Percentiles rank a stretch among this genome's conserved stretches.
phyloP scores from a whole-genome alignment of 2,797 vertebrate species.

The Macropodus opercularis region DNA sequence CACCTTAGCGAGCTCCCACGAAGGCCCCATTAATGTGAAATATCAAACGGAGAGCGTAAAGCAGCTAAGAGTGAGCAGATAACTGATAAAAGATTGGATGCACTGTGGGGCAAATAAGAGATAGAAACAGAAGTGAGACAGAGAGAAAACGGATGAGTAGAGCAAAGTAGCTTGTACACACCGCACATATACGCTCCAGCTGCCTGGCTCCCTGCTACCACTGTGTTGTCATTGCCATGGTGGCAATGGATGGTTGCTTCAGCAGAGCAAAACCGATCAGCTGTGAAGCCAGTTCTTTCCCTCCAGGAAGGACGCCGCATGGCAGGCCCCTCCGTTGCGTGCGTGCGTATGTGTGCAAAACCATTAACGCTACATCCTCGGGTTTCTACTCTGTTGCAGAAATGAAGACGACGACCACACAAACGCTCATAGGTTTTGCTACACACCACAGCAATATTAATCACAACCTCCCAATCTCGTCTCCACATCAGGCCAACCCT shows the following conservation, averaged over 20 bases:
- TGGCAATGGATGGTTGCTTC: conserved; percentile 67
- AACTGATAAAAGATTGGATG: conserved; percentile 45
- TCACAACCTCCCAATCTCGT: conserved; percentile 25
- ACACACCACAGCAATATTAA: conserved; percentile 30
- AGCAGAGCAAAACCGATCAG: conserved; percentile 66
- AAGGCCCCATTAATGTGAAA: conserved; percentile 76
- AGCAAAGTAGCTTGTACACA: conserved; percentile 37
- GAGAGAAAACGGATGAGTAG: conserved; percentile 33
- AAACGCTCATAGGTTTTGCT: conserved; percentile 10
- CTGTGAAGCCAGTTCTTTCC: conserved; percentile 63
- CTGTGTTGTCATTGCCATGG: conserved; percentile 61
- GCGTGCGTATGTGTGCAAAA: too few species aligned
- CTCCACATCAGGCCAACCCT: conserved; percentile 50
- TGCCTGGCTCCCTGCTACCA: conserved; percentile 49
- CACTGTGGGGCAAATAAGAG: conserved; percentile 19
- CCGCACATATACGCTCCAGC: conserved; percentile 48
- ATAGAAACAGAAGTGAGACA: neutral
- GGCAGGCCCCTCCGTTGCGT: conserved; percentile 43
- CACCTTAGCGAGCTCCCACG: conserved; percentile 67
- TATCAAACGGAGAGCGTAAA: conserved; percentile 59
- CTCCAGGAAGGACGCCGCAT: conserved; percentile 65
- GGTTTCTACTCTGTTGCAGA: too few species aligned
- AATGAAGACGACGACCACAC: conserved; percentile 12
- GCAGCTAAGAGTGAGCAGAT: conserved; percentile 32
- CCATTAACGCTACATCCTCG: too few species aligned